Base-by-base conservation (phyloP, 2,888 invertebrate species). In the Psococerastis gibbosa region DNA sequence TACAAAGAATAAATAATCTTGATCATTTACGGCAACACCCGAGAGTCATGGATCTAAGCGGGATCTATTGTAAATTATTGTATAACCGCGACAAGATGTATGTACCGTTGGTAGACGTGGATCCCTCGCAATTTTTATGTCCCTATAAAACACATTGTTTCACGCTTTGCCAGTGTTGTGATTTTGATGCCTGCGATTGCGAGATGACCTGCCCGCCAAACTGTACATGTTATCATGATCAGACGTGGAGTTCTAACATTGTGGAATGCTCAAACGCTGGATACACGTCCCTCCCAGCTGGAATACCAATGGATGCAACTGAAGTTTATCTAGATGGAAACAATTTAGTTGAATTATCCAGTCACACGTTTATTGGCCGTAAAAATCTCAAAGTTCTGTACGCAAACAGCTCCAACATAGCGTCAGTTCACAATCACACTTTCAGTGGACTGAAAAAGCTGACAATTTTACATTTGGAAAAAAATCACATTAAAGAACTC, bases 141-240 rank as follows among this genome's bases (percentile, higher is more conserved):
- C 77, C 80, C 49, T 92, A 92, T 65, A 81, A 81, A 64, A 81
- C 83, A 32, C 88, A 91, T 61, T 94, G 94, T 65, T 91, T 89
- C 62, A 83, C 91, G 11, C 69, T 88, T 49, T 94, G 94, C 58
- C 87, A 88, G 59, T 94, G 94, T 66, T 94, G 94, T 65, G 89
- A 91, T 61, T 94, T 88, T 63, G 91, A 89, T 61, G 88, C 88
- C 43, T 94, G 94, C 67, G 94, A 94, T 65, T 94, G 94, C 67
- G 87, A 91, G 68, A 91, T 91, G 84, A 88, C 84, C 51, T 94
- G 94, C 60, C 94, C 94, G 41, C 73, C 71, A 35, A 87, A 88
- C 61, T 94, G 94, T 68, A 83, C 83, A 47, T 94, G 94, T 60
- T 92, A 88, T 67, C 88, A 89, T 60, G 91, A 94, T 65, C 82